phyloP scores from a whole-genome alignment of 2,797 vertebrate genomes.

The Myotis daubentonii region DNA sequence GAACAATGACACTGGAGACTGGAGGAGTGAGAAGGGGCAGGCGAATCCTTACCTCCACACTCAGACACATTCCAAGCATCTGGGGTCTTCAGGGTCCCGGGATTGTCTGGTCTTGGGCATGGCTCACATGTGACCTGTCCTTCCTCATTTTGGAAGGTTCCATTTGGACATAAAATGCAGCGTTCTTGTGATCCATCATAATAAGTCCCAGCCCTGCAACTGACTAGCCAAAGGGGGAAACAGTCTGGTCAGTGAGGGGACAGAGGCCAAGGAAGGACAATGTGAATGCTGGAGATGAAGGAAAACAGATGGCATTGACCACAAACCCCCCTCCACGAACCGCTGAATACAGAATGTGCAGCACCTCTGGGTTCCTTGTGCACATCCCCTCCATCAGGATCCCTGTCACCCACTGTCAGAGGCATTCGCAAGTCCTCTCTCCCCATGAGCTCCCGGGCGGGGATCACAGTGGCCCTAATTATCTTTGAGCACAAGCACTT shows the following conservation, averaged over 20 bases:
- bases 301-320: not conserved
- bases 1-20: not conserved
- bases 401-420: not conserved
- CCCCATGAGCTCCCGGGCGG: not conserved
- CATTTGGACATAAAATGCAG: conserved; percentile 90
- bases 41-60: conserved; percentile 89
- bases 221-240: conserved; percentile 85
- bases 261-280: not conserved
- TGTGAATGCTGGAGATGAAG: not conserved
- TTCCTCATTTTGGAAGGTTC: conserved; percentile 92
- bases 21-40: not conserved
- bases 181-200: conserved; percentile 88
- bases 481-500: conserved; percentile 27
- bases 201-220: conserved; percentile 89
- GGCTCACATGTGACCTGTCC: conserved; percentile 91
- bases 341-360: not conserved
- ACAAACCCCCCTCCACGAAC: not conserved
- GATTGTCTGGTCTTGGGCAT: conserved; percentile 88
- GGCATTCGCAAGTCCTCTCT: not conserved
- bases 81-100: conserved; percentile 84
- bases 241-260: conserved; percentile 44
- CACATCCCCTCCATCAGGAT: not conserved
- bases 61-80: conserved; percentile 90
- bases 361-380: not conserved
- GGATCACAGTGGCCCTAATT: not conserved